phyloP scores from a whole-genome alignment of 1,140 invertebrate genomes.

The Zaprionus kolodkinae region DNA sequence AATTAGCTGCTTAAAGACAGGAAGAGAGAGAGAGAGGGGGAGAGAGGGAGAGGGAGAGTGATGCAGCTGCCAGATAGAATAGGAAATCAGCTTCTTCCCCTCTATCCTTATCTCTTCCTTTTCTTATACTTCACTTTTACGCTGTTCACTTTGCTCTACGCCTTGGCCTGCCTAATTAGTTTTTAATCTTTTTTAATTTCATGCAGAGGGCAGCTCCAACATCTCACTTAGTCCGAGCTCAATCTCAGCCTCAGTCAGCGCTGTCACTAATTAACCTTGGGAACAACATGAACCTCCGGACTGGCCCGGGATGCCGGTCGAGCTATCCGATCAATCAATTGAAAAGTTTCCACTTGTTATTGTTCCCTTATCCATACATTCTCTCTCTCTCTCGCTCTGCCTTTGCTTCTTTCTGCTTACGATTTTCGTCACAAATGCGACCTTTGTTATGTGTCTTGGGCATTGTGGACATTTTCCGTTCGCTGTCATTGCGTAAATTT shows the following conservation, averaged over 20 bases:
- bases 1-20: constrained; percentile 28
- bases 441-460: constrained; percentile 68
- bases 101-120: neutral
- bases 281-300: neutral
- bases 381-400: too few species aligned
- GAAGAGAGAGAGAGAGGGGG: too few species aligned
- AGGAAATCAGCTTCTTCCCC: neutral
- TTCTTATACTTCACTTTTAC: constrained; percentile 31
- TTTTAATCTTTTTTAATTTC: constrained; percentile 59
- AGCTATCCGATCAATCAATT: constrained; percentile 67
- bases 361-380: neutral
- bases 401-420: neutral
- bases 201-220: constrained; percentile 27
- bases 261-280: constrained; percentile 67
- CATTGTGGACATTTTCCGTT: constrained; percentile 60
- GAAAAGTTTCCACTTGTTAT: constrained; percentile 53
- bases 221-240: constrained; percentile 4
- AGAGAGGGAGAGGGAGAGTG: too few species aligned
- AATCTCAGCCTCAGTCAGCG: neutral
- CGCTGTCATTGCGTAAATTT: constrained; percentile 53
- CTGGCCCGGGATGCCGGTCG: neutral
- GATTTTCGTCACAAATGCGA: constrained; percentile 58
- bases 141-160: constrained; percentile 16
- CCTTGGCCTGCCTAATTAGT: constrained; percentile 55
- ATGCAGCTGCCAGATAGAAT: neutral